A percentile compares a stretch with the other conserved stretches of the same genome.
phyloP scores from a whole-genome alignment of 2,888 invertebrate species.

The Lasioglossum morio region DNA sequence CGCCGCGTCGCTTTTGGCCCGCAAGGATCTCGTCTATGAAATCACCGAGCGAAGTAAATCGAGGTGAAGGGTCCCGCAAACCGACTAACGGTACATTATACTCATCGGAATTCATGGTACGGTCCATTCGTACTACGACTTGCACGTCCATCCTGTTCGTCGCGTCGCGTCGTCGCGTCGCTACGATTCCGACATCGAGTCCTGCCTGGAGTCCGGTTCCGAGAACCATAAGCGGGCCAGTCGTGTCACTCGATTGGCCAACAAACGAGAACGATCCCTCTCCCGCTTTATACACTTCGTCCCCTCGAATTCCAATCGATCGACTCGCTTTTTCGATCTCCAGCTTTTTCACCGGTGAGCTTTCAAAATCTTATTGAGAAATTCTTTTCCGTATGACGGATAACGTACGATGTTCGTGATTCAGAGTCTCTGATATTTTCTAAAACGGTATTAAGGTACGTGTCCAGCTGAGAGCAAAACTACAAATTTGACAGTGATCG shows the following conservation, averaged over 20 bases:
- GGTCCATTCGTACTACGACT: conserved; percentile 78
- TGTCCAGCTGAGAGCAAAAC: too few relatives aligned
- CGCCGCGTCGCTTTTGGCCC: conserved; percentile 46
- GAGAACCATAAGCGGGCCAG: conserved; percentile 66
- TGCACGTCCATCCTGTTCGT: conserved; percentile 68
- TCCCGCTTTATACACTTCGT: background rate
- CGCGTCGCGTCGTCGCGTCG: conserved; percentile 55
- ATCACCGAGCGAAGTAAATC: conserved; percentile 72
- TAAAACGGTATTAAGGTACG: background rate
- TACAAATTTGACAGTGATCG: too few relatives aligned
- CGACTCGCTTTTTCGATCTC: background rate
- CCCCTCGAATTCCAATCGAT: background rate
- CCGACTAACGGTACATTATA: conserved; percentile 81
- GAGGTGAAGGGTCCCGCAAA: conserved; percentile 80
- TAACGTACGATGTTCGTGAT: too few relatives aligned
- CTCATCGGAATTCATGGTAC: conserved; percentile 82
- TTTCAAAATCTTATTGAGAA: background rate
- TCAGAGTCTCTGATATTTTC: too few relatives aligned
- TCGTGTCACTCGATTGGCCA: conserved; percentile 41
- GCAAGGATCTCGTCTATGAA: conserved; percentile 60
- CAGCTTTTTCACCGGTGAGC: background rate
- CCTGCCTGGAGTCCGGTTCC: conserved; percentile 63
- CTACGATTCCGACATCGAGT: conserved; percentile 60
- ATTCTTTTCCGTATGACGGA: too few relatives aligned
- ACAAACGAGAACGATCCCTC: conserved; percentile 30